Evolutionary conservation across 2,888 invertebrate genomes (phyloP), one percentile per base, ranked within the genome.

Genomic region (Nomada hirtipes): DNA sequence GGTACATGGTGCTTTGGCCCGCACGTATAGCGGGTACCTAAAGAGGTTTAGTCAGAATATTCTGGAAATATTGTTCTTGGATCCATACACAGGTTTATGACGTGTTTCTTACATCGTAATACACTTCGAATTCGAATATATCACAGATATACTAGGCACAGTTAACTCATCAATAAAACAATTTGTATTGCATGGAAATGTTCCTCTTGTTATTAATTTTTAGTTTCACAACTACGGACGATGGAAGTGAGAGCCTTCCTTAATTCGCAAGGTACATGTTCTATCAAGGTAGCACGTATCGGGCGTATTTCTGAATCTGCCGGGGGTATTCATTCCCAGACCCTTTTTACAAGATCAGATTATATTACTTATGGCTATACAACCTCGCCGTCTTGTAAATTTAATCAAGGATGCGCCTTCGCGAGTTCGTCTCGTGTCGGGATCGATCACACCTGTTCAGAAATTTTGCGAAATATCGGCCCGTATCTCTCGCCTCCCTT

Each of bases 401-500:
- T 79, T 79, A 79, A 79, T 79, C 79, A 79, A 79, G 60, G 79
- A 79, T 61, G 60, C 70, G 63, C 69, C 59, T 44, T 59, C 64
- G 79, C 10, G 63, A 69, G 76, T 74, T 64, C 47, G 64, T 53
- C 74, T 65, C 53, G 64, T 50, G 74, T 74, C 60, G 47, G 74
- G 65, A 74, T 77, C 78, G 70, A 53, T 71, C 52, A 44, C 76
- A 53, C 68, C 7, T 76, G 77, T 52, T 70, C 64, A 65, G 47
- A 20, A 77, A 79, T 79, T 71, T 77, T 63, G 59, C 70, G 65
- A 79, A 79, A 79, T 65, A 71, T 77, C 70, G 59, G 36, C 52
- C 60, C 64, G 77, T 65, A 77, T 65, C 52, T 47, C 64, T 11
- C 52, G 47, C 11, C 70, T 65, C 29, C 76, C 15, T 57, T 50